These are phyloP conservation scores for Phorcus lineatus DNA, from an alignment of 2,888 invertebrate species.

Conservation along the genomic window DNA sequence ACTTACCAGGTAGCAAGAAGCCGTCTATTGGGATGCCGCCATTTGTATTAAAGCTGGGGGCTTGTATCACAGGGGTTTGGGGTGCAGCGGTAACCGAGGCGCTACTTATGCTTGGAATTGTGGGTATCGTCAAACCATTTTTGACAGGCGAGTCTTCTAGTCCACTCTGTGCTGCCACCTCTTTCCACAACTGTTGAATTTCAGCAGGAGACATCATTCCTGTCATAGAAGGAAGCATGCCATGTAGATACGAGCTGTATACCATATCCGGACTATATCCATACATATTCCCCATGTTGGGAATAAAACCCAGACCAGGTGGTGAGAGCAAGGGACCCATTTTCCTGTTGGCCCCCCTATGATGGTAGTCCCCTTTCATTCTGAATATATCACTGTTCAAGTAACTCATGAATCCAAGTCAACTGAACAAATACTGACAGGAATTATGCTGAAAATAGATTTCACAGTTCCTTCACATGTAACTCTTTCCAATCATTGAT, in stretches of 20 bases:
- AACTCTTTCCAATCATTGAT: too few species aligned
- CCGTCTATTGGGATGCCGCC: conserved; percentile 45
- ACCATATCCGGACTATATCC: background rate
- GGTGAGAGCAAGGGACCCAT: background rate
- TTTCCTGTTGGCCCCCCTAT: background rate
- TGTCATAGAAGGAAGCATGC: conserved; percentile 31
- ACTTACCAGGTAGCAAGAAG: conserved; percentile 40
- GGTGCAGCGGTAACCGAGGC: background rate
- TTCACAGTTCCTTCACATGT: too few species aligned
- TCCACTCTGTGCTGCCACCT: conserved; percentile 62
- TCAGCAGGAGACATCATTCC: conserved; percentile 69
- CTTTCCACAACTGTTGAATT: conserved; percentile 74
- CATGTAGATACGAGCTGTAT: conserved; percentile 16
- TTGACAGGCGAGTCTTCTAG: conserved; percentile 56
- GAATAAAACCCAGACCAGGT: conserved; percentile 4
- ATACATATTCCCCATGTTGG: background rate
- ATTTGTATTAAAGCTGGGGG: conserved; percentile 47
- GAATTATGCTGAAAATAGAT: too few species aligned
- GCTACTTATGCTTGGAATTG: background rate
- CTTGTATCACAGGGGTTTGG: conserved; percentile 23
- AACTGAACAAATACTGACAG: too few species aligned
- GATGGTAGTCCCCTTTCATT: conserved; percentile 1
- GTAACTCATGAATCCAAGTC: background rate
- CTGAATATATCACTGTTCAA: background rate
- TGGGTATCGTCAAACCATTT: conserved; percentile 24